Evolutionary conservation across 2,113 vertebrate species (phyloP).

Genomic region (Hemiscyllium ocellatum): DNA sequence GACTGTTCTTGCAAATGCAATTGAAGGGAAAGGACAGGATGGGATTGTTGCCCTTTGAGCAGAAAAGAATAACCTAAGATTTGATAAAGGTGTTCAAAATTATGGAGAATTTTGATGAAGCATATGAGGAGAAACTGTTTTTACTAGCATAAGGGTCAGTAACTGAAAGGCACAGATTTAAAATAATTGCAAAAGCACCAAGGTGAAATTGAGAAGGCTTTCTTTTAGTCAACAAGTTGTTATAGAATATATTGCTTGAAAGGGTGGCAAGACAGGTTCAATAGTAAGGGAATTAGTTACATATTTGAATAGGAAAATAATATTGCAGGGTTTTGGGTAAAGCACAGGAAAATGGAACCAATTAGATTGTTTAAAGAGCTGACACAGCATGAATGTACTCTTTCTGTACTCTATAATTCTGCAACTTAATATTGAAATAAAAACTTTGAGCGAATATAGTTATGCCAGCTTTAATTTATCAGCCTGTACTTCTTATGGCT

Average conservation of each 20-base stretch:
- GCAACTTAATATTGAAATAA: neutral
- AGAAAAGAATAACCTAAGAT: neutral
- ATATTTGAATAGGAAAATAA: neutral
- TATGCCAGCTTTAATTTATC: too few species aligned
- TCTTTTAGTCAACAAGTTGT: neutral
- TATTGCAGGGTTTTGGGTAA: neutral
- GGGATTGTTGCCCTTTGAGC: neutral
- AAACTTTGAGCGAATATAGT: neutral
- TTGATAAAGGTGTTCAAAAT: neutral
- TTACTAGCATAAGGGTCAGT: too few species aligned
- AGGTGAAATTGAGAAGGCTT: neutral
- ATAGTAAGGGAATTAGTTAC: neutral
- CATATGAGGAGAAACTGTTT: neutral
- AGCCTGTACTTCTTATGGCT: neutral
- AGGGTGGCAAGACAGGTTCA: neutral
- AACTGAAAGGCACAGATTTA: neutral
- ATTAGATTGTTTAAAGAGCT: constrained; percentile 3
- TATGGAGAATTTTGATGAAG: neutral
- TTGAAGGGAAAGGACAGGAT: neutral
- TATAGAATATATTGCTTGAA: neutral
- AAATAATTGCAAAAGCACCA: neutral
- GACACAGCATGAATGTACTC: neutral
- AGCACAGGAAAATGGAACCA: neutral
- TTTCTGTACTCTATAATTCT: neutral
- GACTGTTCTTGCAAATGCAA: neutral